Conservation (phyloP, 2,888 invertebrate species). For the Callyntrura sp. region DNA sequence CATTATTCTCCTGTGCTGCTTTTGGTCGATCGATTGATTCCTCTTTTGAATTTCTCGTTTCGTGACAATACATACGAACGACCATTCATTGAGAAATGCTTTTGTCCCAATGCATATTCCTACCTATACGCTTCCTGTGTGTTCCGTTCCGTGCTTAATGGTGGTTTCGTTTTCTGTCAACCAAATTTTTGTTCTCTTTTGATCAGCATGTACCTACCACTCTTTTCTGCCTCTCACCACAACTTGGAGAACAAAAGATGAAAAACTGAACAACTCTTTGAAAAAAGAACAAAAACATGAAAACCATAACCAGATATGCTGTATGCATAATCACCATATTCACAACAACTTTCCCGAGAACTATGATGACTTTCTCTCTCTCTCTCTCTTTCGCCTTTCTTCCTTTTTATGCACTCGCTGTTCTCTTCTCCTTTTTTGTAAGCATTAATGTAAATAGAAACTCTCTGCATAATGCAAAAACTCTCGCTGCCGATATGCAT, state of each 20-base stretch:
- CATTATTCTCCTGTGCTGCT: background rate
- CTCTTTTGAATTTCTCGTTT: background rate
- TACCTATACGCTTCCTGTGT: no score
- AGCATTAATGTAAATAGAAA: background rate
- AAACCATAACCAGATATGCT: background rate
- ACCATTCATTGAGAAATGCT: background rate
- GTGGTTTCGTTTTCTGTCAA: background rate
- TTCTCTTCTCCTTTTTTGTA: no score
- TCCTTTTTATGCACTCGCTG: background rate
- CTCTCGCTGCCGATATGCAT: no score
- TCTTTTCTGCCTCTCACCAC: background rate
- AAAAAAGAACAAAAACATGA: conserved; percentile 7
- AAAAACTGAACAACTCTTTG: background rate
- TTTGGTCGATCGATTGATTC: background rate
- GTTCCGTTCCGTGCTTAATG: no score
- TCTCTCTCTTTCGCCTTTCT: background rate
- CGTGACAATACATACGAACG: background rate
- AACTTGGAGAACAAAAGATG: background rate
- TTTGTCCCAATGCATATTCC: no score
- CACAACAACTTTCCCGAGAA: no score
- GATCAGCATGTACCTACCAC: conserved; percentile 16
- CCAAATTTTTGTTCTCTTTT: conserved; percentile 17
- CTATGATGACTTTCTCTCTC: no score
- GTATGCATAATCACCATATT: no score
- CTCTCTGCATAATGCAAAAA: background rate